Percentiles rank a stretch among this genome's conserved stretches.
Conservation (phyloP, 1,140 invertebrate species). For the Aethina tumida region DNA sequence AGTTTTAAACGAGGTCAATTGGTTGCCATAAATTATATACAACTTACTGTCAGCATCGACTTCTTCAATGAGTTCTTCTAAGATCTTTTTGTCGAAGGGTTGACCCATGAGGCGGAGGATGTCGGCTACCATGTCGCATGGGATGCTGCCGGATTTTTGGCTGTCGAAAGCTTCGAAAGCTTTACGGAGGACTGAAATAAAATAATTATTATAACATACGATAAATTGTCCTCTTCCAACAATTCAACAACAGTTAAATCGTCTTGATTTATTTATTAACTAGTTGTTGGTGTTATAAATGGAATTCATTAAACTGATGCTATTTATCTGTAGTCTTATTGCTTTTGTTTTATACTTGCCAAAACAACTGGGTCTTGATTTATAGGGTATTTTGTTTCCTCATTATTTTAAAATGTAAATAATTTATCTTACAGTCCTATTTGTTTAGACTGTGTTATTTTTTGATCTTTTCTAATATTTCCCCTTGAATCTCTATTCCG, state of each 20-base stretch:
- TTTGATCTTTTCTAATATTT: no score
- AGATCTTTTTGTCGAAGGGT: conserved; percentile 89
- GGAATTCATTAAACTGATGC: background rate
- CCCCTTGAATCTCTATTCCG: no score
- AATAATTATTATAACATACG: conserved; percentile 9
- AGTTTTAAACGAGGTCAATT: no score
- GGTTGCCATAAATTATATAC: no score
- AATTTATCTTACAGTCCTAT: no score
- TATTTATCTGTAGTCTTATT: conserved; percentile 4
- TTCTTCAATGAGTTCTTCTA: conserved; percentile 91
- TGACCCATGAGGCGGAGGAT: conserved; percentile 92
- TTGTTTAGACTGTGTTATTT: no score
- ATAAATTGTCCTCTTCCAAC: background rate
- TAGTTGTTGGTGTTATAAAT: background rate
- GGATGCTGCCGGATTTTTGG: conserved; percentile 86
- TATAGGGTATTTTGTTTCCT: no score
- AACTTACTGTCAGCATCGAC: conserved; percentile 90
- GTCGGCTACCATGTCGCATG: conserved; percentile 88
- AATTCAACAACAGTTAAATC: background rate
- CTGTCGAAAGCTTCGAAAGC: conserved; percentile 95
- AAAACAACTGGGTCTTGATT: no score
- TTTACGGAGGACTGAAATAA: conserved; percentile 72
- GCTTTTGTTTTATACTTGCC: background rate
- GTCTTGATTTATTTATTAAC: conserved; percentile 1
- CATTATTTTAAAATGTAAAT: no score